Evolutionary conservation across 2,113 vertebrate genomes (phyloP).

Genomic region (Dinomys branickii): DNA sequence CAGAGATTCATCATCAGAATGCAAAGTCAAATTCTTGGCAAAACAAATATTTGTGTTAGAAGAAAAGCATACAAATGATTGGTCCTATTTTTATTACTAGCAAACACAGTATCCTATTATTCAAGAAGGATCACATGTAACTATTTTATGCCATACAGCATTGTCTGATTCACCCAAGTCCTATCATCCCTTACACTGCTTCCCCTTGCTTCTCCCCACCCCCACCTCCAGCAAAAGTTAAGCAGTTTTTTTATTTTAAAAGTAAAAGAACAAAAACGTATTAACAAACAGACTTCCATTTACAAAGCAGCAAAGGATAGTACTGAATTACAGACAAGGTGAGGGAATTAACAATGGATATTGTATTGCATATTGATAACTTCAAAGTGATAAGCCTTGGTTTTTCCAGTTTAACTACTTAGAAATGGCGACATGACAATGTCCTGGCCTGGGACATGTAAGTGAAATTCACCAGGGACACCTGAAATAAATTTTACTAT

Average conservation of each 20-base stretch:
- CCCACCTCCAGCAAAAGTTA: background rate
- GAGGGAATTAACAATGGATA: no score
- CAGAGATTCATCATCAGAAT: slow-evolving; percentile 5
- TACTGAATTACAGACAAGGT: no score
- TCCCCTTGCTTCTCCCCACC: background rate
- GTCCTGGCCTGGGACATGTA: background rate
- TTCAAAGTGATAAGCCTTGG: no score
- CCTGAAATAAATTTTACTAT: background rate
- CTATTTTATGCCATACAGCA: background rate
- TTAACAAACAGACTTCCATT: no score
- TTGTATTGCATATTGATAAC: no score
- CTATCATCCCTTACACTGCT: background rate
- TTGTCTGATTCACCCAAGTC: background rate
- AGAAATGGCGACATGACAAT: background rate
- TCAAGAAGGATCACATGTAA: background rate
- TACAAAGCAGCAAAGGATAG: no score
- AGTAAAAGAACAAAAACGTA: no score
- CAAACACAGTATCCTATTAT: background rate
- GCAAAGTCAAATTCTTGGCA: background rate
- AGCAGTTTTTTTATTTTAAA: no score
- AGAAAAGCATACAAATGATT: background rate
- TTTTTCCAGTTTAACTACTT: background rate
- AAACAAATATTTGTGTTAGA: background rate
- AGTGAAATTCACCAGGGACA: background rate
- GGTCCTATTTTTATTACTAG: background rate